Conservation (phyloP, 2,797 vertebrate genomes). For the Vultur gryphus region DNA sequence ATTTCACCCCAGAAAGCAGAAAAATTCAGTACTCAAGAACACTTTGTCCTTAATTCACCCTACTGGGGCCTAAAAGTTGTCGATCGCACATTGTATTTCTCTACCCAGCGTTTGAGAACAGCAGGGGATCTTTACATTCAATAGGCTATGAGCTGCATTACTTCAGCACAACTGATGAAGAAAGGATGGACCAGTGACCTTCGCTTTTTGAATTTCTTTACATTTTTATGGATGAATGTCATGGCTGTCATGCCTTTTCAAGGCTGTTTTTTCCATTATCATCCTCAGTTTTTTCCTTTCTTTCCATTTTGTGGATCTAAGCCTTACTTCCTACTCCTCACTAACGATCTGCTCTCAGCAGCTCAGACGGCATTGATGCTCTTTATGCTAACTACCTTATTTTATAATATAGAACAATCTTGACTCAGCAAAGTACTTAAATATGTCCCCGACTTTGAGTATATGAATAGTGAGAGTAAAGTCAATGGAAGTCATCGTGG, state of each 20-base stretch:
- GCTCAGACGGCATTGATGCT: background rate
- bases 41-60: constrained; percentile 45
- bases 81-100: constrained; percentile 25
- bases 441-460: background rate
- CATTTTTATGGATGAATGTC: constrained; percentile 49
- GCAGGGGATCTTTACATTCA: constrained; percentile 46
- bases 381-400: background rate
- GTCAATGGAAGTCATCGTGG: background rate
- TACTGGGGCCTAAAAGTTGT: constrained; percentile 21
- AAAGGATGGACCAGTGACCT: constrained; percentile 26
- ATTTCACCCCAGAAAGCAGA: constrained; percentile 7
- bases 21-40: background rate
- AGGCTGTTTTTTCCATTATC: background rate
- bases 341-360: background rate
- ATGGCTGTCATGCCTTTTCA: background rate
- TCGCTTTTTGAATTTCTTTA: constrained; percentile 26
- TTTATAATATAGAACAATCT: background rate
- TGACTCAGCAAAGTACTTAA: constrained; percentile 17
- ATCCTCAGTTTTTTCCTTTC: background rate
- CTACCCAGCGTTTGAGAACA: background rate
- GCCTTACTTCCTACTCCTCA: background rate
- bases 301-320: background rate
- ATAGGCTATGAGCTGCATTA: constrained; percentile 33
- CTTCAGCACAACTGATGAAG: constrained; percentile 40
- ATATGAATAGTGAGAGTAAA: background rate